phyloP scores from a whole-genome alignment of 2,888 invertebrate species.

The Poecilus cupreus region DNA sequence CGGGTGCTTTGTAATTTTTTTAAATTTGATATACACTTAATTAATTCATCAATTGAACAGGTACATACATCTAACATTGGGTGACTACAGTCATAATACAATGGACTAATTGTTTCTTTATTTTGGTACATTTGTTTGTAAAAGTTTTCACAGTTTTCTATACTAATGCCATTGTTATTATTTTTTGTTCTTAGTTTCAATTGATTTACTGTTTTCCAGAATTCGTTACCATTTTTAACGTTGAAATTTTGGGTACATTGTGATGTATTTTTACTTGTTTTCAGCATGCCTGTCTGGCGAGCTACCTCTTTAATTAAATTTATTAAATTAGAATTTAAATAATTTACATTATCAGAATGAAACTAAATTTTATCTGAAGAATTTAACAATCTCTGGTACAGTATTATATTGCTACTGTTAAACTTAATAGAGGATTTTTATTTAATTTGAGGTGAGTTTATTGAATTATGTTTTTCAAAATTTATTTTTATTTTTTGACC shows the following conservation, averaged over 20 bases:
- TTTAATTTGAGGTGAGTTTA: neutral
- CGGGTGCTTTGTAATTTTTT: neutral
- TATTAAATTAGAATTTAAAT: neutral
- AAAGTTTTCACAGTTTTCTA: too few species aligned
- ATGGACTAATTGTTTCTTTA: too few species aligned
- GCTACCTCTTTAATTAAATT: neutral
- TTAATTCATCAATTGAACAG: neutral
- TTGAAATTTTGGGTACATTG: neutral
- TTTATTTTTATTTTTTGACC: neutral
- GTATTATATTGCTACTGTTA: neutral
- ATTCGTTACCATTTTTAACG: too few species aligned
- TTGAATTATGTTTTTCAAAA: neutral
- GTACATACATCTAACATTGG: neutral
- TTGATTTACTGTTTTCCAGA: too few species aligned
- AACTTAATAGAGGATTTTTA: neutral
- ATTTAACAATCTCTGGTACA: neutral
- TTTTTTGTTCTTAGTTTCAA: too few species aligned
- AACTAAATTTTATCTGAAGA: neutral
- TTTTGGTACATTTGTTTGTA: too few species aligned
- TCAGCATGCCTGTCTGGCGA: neutral
- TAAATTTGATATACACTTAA: neutral
- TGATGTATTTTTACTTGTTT: neutral
- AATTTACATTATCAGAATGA: neutral
- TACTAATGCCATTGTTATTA: too few species aligned
- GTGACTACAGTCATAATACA: neutral